These are phyloP conservation scores for Bruchidius siliquastri DNA, from an alignment of 2,888 invertebrate species.

Conservation along the genomic window DNA sequence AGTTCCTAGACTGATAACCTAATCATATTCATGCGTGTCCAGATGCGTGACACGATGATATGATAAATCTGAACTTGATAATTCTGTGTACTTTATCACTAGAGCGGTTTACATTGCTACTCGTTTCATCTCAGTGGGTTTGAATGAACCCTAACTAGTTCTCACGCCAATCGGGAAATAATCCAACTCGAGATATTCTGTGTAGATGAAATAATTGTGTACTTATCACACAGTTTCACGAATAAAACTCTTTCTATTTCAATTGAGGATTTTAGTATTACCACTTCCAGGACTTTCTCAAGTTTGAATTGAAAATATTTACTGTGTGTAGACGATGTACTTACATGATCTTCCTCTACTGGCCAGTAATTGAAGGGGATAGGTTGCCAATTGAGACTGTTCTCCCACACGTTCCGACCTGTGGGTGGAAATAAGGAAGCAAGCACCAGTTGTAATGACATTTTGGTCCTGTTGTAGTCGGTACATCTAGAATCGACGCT, in stretches of 20 bases:
- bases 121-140: neutral
- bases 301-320: too few species aligned
- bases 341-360: slow-evolving; percentile 23
- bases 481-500: slow-evolving; percentile 60
- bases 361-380: slow-evolving; percentile 65
- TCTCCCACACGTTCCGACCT: slow-evolving; percentile 54
- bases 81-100: neutral
- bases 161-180: too few species aligned
- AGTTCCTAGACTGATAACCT: slow-evolving; percentile 1
- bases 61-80: neutral
- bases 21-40: slow-evolving; percentile 49
- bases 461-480: slow-evolving; percentile 65
- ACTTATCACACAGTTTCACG: too few species aligned
- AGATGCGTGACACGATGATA: neutral
- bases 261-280: too few species aligned
- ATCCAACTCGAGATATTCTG: too few species aligned
- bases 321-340: neutral
- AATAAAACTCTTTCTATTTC: too few species aligned
- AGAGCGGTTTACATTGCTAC: neutral
- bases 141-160: too few species aligned
- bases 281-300: too few species aligned
- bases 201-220: too few species aligned
- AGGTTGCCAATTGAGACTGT: slow-evolving; percentile 59
- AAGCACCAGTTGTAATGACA: slow-evolving; percentile 62
- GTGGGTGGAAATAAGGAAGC: slow-evolving; percentile 64